Percentiles rank a stretch among this genome's conserved stretches.
Evolutionary conservation across 2,113 vertebrate genomes (phyloP).

Genomic region (Thalassoma bifasciatum): DNA sequence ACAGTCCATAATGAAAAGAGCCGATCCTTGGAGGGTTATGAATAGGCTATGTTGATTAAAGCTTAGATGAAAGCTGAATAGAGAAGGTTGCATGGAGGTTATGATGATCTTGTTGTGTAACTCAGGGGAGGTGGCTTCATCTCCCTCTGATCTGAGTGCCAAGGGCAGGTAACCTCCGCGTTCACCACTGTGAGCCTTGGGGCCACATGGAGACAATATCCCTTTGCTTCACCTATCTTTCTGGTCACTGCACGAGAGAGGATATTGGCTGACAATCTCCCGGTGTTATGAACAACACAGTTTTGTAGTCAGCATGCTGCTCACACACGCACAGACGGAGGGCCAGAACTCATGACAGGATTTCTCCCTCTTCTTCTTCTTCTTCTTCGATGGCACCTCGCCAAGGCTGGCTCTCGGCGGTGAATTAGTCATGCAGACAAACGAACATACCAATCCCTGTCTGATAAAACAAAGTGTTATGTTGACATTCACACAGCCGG

Average conservation of each 20-base stretch:
- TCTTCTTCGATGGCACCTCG: constrained; percentile 27
- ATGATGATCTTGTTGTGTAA: constrained; percentile 67
- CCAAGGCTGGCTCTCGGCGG: constrained; percentile 35
- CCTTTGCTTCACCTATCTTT: constrained; percentile 57
- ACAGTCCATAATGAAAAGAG: constrained; percentile 38
- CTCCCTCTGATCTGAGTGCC: constrained; percentile 64
- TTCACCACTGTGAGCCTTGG: constrained; percentile 30
- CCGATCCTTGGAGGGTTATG: constrained; percentile 32
- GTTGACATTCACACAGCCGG: constrained; percentile 49
- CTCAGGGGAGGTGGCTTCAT: constrained; percentile 54
- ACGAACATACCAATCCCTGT: constrained; percentile 54
- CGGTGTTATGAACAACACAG: constrained; percentile 54
- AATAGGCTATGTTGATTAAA: constrained; percentile 58
- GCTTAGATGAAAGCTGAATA: constrained; percentile 64
- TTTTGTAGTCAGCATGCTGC: constrained; percentile 39
- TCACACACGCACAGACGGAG: constrained; percentile 22
- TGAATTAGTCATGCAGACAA: constrained; percentile 64
- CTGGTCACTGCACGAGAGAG: constrained; percentile 62
- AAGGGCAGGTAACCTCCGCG: constrained; percentile 63
- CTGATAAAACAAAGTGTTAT: constrained; percentile 56
- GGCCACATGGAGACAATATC: constrained; percentile 72
- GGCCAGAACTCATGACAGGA: constrained; percentile 37
- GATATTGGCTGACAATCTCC: constrained; percentile 71
- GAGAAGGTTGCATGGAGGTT: constrained; percentile 65
- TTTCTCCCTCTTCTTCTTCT: constrained; percentile 48